Evolutionary conservation across 2,888 invertebrate genomes (phyloP).

Genomic region (Drosophila rellima): DNA sequence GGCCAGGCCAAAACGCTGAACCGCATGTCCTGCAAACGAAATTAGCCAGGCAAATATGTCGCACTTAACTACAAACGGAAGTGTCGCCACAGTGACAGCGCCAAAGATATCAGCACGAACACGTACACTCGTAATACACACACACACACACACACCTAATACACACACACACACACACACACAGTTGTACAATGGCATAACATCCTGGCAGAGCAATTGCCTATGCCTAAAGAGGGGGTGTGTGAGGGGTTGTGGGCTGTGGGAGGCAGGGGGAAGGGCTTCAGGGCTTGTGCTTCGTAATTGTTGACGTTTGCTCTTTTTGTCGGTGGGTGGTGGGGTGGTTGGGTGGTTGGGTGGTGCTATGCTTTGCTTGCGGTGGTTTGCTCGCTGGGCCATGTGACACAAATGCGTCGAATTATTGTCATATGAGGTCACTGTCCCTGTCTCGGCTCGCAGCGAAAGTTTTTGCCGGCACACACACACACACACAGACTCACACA

Average conservation of each 20-base stretch:
- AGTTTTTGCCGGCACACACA: constrained; percentile 52
- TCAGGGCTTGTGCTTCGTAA: constrained; percentile 48
- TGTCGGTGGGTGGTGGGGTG: constrained; percentile 30
- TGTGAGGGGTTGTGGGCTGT: not conserved
- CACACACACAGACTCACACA: constrained; percentile 8
- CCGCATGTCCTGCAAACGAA: constrained; percentile 70
- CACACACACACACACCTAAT: constrained; percentile 39
- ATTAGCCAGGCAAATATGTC: constrained; percentile 81
- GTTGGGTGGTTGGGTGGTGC: not conserved
- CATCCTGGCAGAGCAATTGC: constrained; percentile 66
- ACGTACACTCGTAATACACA: constrained; percentile 20
- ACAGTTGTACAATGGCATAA: constrained; percentile 17
- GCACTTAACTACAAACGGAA: constrained; percentile 79
- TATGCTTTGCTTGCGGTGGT: not conserved
- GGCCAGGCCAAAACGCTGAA: constrained; percentile 43
- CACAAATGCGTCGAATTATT: constrained; percentile 82
- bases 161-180: constrained; percentile 12
- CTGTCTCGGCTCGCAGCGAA: constrained; percentile 68
- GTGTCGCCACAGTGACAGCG: constrained; percentile 51
- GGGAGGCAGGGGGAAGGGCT: not conserved
- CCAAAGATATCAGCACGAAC: constrained; percentile 49
- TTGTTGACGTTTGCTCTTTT: constrained; percentile 81
- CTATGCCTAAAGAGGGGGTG: constrained; percentile 32
- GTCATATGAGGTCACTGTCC: constrained; percentile 81
- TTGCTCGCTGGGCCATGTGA: constrained; percentile 47